phyloP scores from a whole-genome alignment of 35 echinoderm and acorn worm species.

The Lytechinus variegatus region DNA sequence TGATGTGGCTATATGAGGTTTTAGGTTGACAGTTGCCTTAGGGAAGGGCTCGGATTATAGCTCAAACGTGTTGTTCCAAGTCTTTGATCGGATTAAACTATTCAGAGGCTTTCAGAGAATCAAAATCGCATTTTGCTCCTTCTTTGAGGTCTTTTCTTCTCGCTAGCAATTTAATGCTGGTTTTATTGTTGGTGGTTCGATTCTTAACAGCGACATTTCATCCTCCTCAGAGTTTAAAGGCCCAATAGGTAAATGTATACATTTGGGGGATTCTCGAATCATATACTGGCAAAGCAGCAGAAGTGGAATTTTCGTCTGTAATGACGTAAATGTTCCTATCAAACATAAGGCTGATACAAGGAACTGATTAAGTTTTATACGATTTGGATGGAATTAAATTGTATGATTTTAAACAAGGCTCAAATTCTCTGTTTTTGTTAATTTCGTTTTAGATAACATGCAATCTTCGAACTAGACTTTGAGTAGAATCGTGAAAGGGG shows the following conservation, averaged over 20 bases:
- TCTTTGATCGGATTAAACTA: slow-evolving; percentile 50
- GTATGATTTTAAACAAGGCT: not conserved
- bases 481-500: not conserved
- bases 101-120: slow-evolving; percentile 33
- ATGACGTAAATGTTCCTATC: not conserved
- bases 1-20: slow-evolving; percentile 43
- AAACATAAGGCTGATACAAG: not conserved
- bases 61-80: slow-evolving; percentile 52
- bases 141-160: slow-evolving; percentile 39
- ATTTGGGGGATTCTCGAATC: not conserved
- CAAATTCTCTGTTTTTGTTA: not conserved
- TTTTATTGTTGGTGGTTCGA: not conserved
- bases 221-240: not conserved
- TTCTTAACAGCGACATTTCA: slow-evolving; percentile 23
- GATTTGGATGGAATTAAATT: not conserved
- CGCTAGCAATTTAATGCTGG: slow-evolving; percentile 37
- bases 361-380: not conserved
- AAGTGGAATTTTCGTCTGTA: not conserved
- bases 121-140: slow-evolving; percentile 46
- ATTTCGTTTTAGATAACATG: not conserved
- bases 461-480: not conserved
- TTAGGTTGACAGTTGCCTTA: slow-evolving; percentile 33
- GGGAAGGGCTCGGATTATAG: slow-evolving; percentile 28
- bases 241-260: not conserved
- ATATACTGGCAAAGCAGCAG: not conserved